Conservation (phyloP, 2,888 invertebrate species). For the Phyllotreta striolata region DNA sequence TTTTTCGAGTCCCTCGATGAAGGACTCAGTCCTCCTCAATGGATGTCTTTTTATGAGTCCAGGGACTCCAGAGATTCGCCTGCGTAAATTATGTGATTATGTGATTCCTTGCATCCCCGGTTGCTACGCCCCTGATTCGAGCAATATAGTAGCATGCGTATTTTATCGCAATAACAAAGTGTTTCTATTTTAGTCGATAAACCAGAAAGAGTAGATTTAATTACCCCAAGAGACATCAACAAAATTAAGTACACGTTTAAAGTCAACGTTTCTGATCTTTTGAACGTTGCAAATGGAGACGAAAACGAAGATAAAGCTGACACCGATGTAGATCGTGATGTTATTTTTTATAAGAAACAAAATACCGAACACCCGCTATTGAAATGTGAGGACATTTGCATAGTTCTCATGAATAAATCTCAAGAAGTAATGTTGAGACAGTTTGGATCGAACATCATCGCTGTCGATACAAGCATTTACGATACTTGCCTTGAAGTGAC, state of each 20-base stretch:
- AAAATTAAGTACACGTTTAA: constrained; percentile 17
- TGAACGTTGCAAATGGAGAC: constrained; percentile 12
- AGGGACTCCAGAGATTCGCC: too few relatives aligned
- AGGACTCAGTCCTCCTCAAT: too few relatives aligned
- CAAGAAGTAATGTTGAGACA: constrained; percentile 1
- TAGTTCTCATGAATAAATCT: constrained; percentile 13
- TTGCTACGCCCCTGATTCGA: too few relatives aligned
- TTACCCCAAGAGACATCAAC: constrained; percentile 4
- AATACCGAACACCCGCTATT: background rate
- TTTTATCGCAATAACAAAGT: constrained; percentile 5
- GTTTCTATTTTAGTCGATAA: constrained; percentile 14
- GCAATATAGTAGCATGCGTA: background rate
- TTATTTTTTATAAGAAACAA: constrained; percentile 5
- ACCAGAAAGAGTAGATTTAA: constrained; percentile 8
- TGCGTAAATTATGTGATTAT: too few relatives aligned
- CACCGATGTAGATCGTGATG: background rate
- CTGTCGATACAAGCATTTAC: constrained; percentile 21
- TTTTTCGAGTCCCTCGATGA: too few relatives aligned
- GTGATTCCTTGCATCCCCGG: too few relatives aligned
- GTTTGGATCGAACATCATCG: constrained; percentile 17
- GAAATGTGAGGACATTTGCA: constrained; percentile 7
- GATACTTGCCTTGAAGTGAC: constrained; percentile 27
- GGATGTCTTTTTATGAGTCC: too few relatives aligned
- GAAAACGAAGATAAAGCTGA: constrained; percentile 9
- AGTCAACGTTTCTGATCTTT: constrained; percentile 8